Percentiles rank a stretch among this genome's conserved stretches.
Conservation (phyloP, 1,140 invertebrate species). For the Stenopsyche tienmushanensis region DNA sequence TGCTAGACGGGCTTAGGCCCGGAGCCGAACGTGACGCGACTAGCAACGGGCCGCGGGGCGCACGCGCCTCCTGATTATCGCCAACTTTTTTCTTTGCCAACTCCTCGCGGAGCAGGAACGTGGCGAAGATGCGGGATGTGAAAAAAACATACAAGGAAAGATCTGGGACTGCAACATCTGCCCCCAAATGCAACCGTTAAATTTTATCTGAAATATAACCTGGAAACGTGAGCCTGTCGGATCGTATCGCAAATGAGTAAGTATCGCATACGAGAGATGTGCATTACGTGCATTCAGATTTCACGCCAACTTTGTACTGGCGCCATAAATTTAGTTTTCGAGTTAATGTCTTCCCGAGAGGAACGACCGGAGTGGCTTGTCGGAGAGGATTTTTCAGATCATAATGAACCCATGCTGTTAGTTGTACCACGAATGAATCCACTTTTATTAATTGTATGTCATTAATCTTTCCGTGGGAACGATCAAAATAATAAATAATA, state of each 20-base stretch:
- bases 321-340: no score
- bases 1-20: conserved; percentile 20
- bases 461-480: no score
- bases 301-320: no score
- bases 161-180: conserved; percentile 1
- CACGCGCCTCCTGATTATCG: conserved; percentile 47
- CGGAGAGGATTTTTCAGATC: no score
- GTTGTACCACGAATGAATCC: no score
- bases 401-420: no score
- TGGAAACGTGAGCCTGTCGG: not conserved
- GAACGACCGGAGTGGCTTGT: no score
- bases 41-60: conserved; percentile 54
- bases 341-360: not conserved
- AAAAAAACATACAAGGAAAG: not conserved
- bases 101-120: not conserved
- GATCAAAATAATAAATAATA: no score
- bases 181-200: conserved; percentile 10
- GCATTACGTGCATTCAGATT: no score
- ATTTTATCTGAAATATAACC: conserved; percentile 14
- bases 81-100: not conserved
- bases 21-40: conserved; percentile 52
- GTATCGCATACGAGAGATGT: no score
- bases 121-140: not conserved
- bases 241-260: not conserved
- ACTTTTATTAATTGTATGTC: no score